phyloP scores from a whole-genome alignment of 2,888 invertebrate species.

The Punctoribates punctum region DNA sequence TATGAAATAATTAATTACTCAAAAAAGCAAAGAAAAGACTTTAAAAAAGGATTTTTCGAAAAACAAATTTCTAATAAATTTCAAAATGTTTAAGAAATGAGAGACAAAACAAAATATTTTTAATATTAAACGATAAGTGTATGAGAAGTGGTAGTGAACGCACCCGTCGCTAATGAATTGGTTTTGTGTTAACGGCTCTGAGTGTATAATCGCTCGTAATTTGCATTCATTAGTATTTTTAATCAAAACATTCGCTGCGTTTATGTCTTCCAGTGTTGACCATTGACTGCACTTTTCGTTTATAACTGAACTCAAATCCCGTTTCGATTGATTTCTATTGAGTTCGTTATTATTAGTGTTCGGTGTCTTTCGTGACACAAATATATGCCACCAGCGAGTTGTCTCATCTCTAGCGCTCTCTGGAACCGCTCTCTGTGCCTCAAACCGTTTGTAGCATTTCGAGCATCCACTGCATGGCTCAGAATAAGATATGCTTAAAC shows the following conservation, averaged over 20 bases:
- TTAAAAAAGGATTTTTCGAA: no score
- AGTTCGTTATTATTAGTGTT: slow-evolving; percentile 4
- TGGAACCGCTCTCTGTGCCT: background rate
- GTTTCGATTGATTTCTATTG: slow-evolving; percentile 35
- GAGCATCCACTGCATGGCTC: slow-evolving; percentile 77
- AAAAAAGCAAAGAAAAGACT: no score
- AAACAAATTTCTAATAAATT: no score
- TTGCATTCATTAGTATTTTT: slow-evolving; percentile 35
- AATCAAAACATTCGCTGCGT: slow-evolving; percentile 45
- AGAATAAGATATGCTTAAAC: slow-evolving; percentile 69
- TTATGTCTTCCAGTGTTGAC: slow-evolving; percentile 45
- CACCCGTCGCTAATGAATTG: slow-evolving; percentile 41
- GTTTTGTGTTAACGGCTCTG: slow-evolving; percentile 20
- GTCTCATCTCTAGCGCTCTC: background rate
- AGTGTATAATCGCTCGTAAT: slow-evolving; percentile 38
- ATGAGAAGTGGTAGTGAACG: background rate
- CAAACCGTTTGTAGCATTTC: slow-evolving; percentile 60
- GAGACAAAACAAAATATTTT: background rate
- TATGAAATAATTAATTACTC: no score
- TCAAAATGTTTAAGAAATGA: background rate
- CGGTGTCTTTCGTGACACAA: slow-evolving; percentile 39
- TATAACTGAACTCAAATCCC: slow-evolving; percentile 49
- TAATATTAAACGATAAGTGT: background rate
- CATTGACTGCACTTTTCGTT: slow-evolving; percentile 51
- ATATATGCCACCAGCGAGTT: slow-evolving; percentile 42